A percentile compares a stretch with the other conserved stretches of the same genome.
Evolutionary conservation across 2,797 vertebrate species (phyloP).

Genomic region (Hozukius guyotensis): DNA sequence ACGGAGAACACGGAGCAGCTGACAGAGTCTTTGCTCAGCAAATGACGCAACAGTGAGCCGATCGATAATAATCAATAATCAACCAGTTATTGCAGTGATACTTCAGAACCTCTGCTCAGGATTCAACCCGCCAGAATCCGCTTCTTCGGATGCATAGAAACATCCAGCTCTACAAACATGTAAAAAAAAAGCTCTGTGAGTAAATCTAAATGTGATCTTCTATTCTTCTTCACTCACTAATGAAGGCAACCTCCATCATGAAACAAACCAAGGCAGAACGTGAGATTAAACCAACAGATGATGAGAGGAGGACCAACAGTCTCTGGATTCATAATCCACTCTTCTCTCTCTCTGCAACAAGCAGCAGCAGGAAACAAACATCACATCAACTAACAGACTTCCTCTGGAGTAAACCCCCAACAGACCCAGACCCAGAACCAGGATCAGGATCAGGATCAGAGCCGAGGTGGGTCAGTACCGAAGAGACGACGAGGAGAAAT

Average conservation of each 20-base stretch:
- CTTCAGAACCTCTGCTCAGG: slow-evolving; percentile 1
- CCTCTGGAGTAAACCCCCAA: not conserved
- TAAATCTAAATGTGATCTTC: slow-evolving; percentile 16
- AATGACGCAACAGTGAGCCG: slow-evolving; percentile 52
- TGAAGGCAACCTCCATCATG: slow-evolving; percentile 49
- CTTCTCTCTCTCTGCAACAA: not conserved
- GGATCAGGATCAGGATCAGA: not conserved
- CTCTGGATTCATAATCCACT: not conserved
- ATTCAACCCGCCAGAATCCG: not conserved
- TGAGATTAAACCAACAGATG: slow-evolving; percentile 9
- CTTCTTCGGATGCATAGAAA: slow-evolving; percentile 29
- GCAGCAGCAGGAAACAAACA: not conserved
- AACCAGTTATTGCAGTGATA: slow-evolving; percentile 72
- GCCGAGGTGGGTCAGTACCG: not conserved
- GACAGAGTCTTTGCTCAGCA: slow-evolving; percentile 60
- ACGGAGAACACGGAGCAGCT: slow-evolving; percentile 17
- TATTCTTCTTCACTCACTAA: slow-evolving; percentile 41
- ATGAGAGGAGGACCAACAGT: too few relatives aligned
- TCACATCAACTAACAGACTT: too few relatives aligned
- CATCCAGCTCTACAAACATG: slow-evolving; percentile 14
- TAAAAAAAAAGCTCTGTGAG: slow-evolving; percentile 18
- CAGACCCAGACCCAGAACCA: not conserved
- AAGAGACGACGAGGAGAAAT: not conserved
- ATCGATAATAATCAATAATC: not conserved
- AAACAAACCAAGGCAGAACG: slow-evolving; percentile 55